These are phyloP conservation scores for Coregonus sp. DNA, from an alignment of 2,797 vertebrate genomes.

Conservation along the genomic window DNA sequence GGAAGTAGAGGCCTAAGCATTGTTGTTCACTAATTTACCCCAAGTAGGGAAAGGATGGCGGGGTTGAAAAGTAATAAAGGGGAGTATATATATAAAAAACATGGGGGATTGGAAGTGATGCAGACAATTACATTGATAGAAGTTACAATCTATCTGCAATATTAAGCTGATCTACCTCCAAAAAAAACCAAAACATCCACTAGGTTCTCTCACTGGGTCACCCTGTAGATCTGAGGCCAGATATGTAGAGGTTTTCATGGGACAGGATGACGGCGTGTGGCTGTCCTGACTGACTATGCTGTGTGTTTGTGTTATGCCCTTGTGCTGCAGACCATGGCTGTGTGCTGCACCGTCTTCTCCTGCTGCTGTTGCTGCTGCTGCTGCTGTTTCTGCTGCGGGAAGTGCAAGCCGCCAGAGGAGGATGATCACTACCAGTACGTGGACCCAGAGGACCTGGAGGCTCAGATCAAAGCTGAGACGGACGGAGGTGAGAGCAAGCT, in stretches of 20 bases:
- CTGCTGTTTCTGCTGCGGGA: constrained; percentile 90
- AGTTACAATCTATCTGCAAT: too few relatives aligned
- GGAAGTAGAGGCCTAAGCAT: too few relatives aligned
- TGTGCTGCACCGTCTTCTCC: constrained; percentile 81
- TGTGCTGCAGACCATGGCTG: constrained; percentile 72
- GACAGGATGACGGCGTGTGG: background rate
- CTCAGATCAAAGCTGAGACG: constrained; percentile 80
- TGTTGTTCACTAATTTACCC: too few relatives aligned
- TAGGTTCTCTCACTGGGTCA: background rate
- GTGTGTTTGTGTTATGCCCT: constrained; percentile 10
- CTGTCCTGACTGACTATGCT: background rate
- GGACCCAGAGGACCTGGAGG: constrained; percentile 86
- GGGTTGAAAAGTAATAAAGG: too few relatives aligned
- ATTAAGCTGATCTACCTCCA: too few relatives aligned
- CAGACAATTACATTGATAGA: too few relatives aligned
- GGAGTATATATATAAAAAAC: too few relatives aligned
- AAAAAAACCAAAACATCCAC: background rate
- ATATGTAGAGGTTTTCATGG: background rate
- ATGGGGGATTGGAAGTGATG: too few relatives aligned
- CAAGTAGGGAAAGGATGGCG: too few relatives aligned
- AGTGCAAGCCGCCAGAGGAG: constrained; percentile 81
- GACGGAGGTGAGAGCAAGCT: constrained; percentile 61
- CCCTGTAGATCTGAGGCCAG: background rate
- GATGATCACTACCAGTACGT: constrained; percentile 80
- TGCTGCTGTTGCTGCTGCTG: constrained; percentile 92